Evolutionary conservation across 92 coral and sea anemone species (phyloP), one percentile per base, ranked within the genome.

Genomic region (Zoanthus sociatus): DNA sequence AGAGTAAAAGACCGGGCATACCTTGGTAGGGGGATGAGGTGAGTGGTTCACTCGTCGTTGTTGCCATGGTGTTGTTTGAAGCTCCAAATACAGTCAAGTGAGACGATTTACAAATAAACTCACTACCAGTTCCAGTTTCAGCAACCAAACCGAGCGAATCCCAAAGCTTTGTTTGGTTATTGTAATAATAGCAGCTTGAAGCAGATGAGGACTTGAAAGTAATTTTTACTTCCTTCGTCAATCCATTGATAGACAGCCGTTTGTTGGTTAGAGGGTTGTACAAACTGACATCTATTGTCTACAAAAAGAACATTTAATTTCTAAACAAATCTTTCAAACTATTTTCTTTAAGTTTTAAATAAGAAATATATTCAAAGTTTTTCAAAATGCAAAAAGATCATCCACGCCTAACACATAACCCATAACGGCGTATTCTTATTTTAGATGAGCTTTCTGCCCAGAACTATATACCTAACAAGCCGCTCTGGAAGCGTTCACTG

Each of bases 21-120:
- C 85, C 74, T 64, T 64, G 60, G 45, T n/a, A 14, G 46, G 42
- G 37, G 2, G 73, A 13, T 66, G 84, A 18, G n/a, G 85, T 10
- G 32, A 61, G 60, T 12, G 46, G 73, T 9, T 37, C 55, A 16
- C 73, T 1, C 10, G 84, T 78, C 6, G 72, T 32, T 9, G 84
- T 64, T 14, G 63, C 1, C 12, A 15, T 66, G 47, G 85, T 64
- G 8, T 48, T 81, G 60, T 46, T 81, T 3, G 85, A 81, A n/a
- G 61, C 85, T 1, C 85, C 85, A 81, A 81, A 81, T 21, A 81
- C 85, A 81, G 85, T 81, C 61, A 81, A 64, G 85, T 81, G 85
- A 3, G 85, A 64, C 9, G 85, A 64, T 14, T 81, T 46, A 50
- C 85, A 81, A 10, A 3, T 4, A 37, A 81, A 17, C 20, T 21